Base-by-base conservation (phyloP, 23 tunicate species). In the Halocynthia roretzi region DNA sequence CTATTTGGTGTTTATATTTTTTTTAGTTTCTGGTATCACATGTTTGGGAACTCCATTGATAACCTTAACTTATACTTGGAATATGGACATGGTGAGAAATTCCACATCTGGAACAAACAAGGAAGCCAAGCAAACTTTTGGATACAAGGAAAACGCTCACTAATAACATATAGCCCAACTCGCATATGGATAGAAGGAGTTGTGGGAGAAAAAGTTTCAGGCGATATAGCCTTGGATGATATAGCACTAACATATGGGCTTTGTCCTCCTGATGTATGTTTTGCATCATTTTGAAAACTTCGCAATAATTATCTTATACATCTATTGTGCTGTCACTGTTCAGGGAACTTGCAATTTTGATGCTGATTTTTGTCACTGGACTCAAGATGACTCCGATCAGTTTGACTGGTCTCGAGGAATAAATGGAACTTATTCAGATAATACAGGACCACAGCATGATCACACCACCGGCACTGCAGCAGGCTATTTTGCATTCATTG, bases 141-240 rank as follows among this genome's bases (percentile, higher is more conserved):
- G 98, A 8, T 81, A 63, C 78, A 61, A 12, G 98, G 95, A 6
- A 40, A 56, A 31, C 83, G 90, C 79, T 56, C 98, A 5, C 62
- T 92, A 18, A 52, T 50, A 10, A 66, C 88, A 5, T 80, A 53
- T 65, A 86, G 83, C 54, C 98, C 98, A 7, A 71, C 74, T 51
- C 75, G 91, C 64, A 53, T 92, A 55, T 81, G 83, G 91, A 11
- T 92, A 0, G 98, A 92, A 75, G 98, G 87, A 8, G 64, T 79
- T 4, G 87, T 73, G 8, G 98, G 98, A 10, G 70, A 78, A 14
- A 67, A 79, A 58, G 72, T 75, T 51, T 72, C 87, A 52, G 98
- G 98, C 9, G 98, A 92, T 80, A 92, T 92, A 19, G 85, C 98
- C 6, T 7, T 92, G 48, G 98, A 92, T 79, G 98, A 92, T 73